Evolutionary conservation across 2,797 vertebrate genomes (phyloP), one percentile per base, ranked within the genome.

Genomic region (Poeciliopsis infans): DNA sequence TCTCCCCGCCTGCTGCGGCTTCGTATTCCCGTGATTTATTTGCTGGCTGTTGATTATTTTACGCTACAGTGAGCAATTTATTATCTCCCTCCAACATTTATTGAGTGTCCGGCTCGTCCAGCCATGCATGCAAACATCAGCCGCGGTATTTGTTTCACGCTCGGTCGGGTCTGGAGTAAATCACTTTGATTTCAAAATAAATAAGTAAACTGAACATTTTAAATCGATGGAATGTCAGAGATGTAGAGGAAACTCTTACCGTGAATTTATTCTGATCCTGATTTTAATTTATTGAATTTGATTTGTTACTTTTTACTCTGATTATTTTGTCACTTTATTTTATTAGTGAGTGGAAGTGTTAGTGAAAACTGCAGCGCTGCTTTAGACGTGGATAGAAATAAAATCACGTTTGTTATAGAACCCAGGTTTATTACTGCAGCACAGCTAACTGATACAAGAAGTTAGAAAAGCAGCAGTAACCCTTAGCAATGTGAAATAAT

Each of bases 91-190:
- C 11, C 23, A 80, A 49, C 61, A 43, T 72, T 76, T 72, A 77
- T 76, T 83, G 75, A 79, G 81, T 70, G 87, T 88, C 85, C 80
- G 31, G 36, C 78, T 77, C 39, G 64, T 82, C 61, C 64, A 77
- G 3, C 57, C 45, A 8, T 31, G 73, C 76, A 75, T 80, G 78
- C 82, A 39, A 79, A 80, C 66, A 68, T 77, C 77, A 13, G 23
- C 69, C 43, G 13, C n/a, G 4, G 23, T 33, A 41, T 86, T 79
- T 69, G 47, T 55, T 74, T 86, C 61, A 82, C 82, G 74, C 86
- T 83, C 39, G 15, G 53, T 39, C 36, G 20, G 66, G 68, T 33
- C 76, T 86, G 72, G 72, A 78, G 84, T 85, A 80, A 81, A 81
- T 69, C 23, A 69, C 10, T 43, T 23, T 43, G 23, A 43, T 25